Conservation (phyloP, 2,888 invertebrate genomes). For the Mystacides longicornis region DNA sequence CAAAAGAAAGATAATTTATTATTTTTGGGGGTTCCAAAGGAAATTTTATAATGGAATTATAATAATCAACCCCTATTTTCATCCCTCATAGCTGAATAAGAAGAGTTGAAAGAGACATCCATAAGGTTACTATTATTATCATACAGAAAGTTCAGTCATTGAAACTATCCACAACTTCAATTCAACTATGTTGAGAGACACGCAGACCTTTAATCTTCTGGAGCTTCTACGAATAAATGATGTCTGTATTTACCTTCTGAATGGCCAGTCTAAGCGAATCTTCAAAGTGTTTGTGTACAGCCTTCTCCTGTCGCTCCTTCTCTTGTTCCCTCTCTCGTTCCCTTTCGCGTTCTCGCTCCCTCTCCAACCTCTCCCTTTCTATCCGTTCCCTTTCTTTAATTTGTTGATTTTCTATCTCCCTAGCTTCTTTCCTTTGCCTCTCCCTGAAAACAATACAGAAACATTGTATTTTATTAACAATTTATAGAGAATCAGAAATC, state of each 20-base stretch:
- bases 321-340: constrained; percentile 44
- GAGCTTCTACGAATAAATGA: too few species aligned
- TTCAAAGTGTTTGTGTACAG: constrained; percentile 84
- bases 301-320: constrained; percentile 58
- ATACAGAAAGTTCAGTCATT: too few species aligned
- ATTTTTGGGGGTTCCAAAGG: too few species aligned
- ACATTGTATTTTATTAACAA: not conserved
- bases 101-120: too few species aligned
- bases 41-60: too few species aligned
- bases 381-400: constrained; percentile 49
- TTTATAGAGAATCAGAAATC: not conserved
- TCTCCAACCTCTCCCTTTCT: constrained; percentile 48
- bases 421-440: constrained; percentile 11
- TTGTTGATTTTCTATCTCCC: constrained; percentile 18
- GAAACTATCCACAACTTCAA: too few species aligned
- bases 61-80: too few species aligned
- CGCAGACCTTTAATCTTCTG: too few species aligned
- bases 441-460: constrained; percentile 8
- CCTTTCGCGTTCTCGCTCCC: constrained; percentile 45
- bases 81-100: too few species aligned
- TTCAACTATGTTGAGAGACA: too few species aligned
- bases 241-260: constrained; percentile 64
- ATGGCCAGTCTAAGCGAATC: constrained; percentile 74
- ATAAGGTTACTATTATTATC: too few species aligned
- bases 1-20: too few species aligned